Percentiles rank a stretch among this genome's conserved stretches.
These are phyloP conservation scores for Opisthograptis luteolata DNA, from an alignment of 2,888 invertebrate species.

Conservation along the genomic window DNA sequence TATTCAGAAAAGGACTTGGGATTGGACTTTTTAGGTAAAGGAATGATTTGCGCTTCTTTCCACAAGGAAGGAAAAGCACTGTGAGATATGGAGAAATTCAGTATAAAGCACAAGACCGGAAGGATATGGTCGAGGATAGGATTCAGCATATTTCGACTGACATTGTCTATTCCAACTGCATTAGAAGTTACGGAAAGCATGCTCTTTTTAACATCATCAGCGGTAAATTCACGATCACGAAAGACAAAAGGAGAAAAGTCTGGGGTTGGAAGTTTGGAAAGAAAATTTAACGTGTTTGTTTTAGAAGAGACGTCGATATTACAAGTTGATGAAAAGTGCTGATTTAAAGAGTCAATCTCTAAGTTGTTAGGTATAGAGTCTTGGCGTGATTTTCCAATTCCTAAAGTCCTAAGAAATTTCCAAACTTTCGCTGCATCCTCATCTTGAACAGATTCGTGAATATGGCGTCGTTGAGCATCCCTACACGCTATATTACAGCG, in stretches of 20 bases:
- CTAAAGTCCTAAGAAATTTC: background rate
- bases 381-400: background rate
- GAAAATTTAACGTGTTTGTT: background rate
- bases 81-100: too few species aligned
- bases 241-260: background rate
- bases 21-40: too few species aligned
- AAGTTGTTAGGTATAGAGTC: background rate
- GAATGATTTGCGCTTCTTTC: too few species aligned
- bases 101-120: too few species aligned
- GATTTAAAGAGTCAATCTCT: background rate
- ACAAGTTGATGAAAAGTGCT: slow-evolving; percentile 1
- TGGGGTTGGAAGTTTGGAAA: background rate
- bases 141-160: background rate
- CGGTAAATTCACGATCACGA: too few species aligned
- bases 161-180: too few species aligned
- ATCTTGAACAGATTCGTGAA: too few species aligned
- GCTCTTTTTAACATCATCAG: background rate
- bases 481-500: too few species aligned
- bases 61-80: too few species aligned
- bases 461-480: too few species aligned
- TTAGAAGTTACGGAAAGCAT: background rate
- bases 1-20: too few species aligned
- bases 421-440: too few species aligned
- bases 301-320: background rate
- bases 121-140: background rate